These are phyloP conservation scores for Aegotheles bennettii DNA, from an alignment of 2,113 vertebrate species.

Conservation along the genomic window DNA sequence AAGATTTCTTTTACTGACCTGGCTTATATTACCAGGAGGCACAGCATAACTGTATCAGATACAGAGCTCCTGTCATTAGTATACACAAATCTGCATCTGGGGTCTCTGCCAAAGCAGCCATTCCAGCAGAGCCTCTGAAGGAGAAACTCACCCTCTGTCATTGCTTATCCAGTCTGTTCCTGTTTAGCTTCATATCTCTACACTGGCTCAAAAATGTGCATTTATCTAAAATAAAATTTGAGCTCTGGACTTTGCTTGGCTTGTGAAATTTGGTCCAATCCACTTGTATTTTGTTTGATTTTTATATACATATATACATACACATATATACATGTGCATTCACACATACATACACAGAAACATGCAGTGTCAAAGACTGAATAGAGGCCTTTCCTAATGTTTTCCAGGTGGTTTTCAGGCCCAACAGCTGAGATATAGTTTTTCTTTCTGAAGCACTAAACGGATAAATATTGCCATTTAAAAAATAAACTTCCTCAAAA, in stretches of 20 bases:
- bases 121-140: not conserved
- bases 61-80: not conserved
- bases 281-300: not conserved
- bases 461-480: conserved; percentile 26
- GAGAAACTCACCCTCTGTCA: not conserved
- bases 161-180: not conserved
- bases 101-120: not conserved
- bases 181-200: not conserved
- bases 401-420: not conserved
- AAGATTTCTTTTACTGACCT: not conserved
- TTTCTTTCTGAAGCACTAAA: not conserved
- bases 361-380: not conserved
- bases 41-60: not conserved
- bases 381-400: not conserved
- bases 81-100: not conserved
- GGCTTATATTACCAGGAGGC: not conserved
- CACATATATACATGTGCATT: not conserved
- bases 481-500: conserved; percentile 63
- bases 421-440: not conserved
- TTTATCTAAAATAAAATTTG: not conserved
- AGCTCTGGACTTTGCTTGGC: not conserved
- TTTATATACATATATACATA: not conserved
- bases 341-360: not conserved
- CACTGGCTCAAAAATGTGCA: not conserved
- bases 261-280: not conserved